Evolutionary conservation across 2,888 invertebrate genomes (phyloP).

Genomic region (Eilema caniola): DNA sequence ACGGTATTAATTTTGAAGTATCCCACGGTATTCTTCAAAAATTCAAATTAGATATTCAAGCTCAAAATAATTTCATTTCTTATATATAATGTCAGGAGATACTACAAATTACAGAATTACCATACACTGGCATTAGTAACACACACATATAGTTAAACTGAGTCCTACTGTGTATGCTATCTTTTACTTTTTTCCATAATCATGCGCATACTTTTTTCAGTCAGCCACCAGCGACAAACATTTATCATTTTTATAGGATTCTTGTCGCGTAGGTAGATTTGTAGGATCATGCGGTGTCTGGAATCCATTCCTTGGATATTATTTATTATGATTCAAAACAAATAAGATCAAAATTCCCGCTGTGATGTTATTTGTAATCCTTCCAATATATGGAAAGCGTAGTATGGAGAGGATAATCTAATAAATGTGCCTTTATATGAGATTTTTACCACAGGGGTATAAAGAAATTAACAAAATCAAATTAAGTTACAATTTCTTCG

Average conservation of each 20-base stretch:
- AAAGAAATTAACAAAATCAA: neutral
- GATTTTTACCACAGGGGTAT: neutral
- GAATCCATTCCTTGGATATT: constrained; percentile 63
- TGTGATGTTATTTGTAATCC: constrained; percentile 62
- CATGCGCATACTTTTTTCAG: constrained; percentile 51
- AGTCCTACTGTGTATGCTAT: constrained; percentile 49
- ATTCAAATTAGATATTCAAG: constrained; percentile 30
- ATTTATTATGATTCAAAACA: constrained; percentile 78
- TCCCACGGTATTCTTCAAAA: constrained; percentile 53
- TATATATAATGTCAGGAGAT: neutral
- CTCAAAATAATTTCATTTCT: constrained; percentile 13
- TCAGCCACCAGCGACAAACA: constrained; percentile 58
- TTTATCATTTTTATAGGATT: constrained; percentile 76
- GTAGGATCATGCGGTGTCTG: constrained; percentile 67
- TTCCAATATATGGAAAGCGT: constrained; percentile 52
- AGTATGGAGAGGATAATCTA: constrained; percentile 24
- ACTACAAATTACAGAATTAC: neutral
- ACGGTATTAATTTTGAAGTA: constrained; percentile 53
- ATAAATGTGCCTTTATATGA: constrained; percentile 10
- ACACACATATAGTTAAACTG: neutral
- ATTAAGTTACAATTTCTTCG: neutral
- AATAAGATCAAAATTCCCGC: constrained; percentile 75
- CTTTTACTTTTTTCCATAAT: constrained; percentile 42
- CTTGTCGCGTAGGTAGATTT: constrained; percentile 60
- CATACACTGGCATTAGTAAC: neutral